phyloP scores from a whole-genome alignment of 2,113 vertebrate genomes.

The Callithrix jacchus region DNA sequence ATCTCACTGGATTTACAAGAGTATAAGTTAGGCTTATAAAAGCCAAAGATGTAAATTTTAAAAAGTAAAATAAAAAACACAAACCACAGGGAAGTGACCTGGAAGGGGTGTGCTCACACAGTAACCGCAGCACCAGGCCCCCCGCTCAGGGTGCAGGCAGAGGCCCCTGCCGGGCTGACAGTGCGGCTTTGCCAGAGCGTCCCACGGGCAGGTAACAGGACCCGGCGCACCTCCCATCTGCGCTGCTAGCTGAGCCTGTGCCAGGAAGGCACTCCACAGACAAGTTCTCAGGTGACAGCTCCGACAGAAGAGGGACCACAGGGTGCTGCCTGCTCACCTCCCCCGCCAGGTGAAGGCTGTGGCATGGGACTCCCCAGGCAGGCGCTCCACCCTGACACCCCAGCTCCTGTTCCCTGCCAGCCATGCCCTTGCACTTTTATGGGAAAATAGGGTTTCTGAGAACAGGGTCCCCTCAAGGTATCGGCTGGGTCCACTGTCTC shows the following conservation, averaged over 20 bases:
- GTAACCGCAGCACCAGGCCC: rapidly evolving
- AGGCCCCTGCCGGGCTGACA: neutral
- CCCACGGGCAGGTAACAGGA: neutral
- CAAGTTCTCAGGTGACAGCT: neutral
- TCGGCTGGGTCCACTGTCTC: neutral
- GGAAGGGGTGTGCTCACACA: neutral
- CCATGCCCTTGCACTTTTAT: rapidly evolving
- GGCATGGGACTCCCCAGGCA: neutral
- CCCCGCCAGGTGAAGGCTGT: neutral
- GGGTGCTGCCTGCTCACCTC: neutral
- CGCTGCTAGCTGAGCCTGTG: neutral
- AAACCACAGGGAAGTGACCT: neutral
- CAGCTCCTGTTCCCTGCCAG: neutral
- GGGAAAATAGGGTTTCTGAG: neutral
- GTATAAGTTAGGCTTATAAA: neutral
- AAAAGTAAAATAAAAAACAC: too few relatives aligned
- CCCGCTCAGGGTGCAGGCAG: too few relatives aligned
- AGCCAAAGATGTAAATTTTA: neutral
- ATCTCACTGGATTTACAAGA: neutral
- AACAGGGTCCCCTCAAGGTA: neutral
- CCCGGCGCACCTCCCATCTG: rapidly evolving
- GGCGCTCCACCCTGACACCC: rapidly evolving
- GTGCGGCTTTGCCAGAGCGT: rapidly evolving
- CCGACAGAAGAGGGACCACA: rapidly evolving
- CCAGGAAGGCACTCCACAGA: neutral